Evolutionary conservation across 2,113 vertebrate species (phyloP).

Genomic region (Potamarius usumacintae): DNA sequence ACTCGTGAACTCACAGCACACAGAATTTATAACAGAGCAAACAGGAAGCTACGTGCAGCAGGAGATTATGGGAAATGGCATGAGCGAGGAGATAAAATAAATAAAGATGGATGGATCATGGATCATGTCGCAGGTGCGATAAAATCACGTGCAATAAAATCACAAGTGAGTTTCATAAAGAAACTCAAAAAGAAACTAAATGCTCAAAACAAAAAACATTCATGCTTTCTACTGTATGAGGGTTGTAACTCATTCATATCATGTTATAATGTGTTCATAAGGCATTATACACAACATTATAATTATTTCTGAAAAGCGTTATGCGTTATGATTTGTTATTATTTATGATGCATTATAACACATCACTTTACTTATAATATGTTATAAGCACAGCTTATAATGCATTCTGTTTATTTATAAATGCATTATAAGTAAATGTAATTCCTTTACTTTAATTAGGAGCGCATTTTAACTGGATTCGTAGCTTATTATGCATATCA

Average conservation of each 20-base stretch:
- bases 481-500: not conserved
- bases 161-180: not conserved
- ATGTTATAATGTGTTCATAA: not conserved
- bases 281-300: not conserved
- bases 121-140: too few species aligned
- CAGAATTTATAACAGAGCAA: not conserved
- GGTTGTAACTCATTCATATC: not conserved
- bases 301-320: not conserved
- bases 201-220: not conserved
- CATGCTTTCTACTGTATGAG: not conserved
- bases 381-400: not conserved
- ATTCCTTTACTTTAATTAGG: not conserved
- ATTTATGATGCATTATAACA: not conserved
- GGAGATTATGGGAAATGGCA: not conserved
- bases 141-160: not conserved
- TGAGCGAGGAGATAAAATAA: not conserved
- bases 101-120: not conserved
- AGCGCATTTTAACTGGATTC: not conserved
- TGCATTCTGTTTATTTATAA: not conserved
- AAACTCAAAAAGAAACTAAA: not conserved
- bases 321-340: not conserved
- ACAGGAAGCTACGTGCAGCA: not conserved
- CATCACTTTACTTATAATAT: not conserved
- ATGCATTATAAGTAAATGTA: not conserved
- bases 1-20: not conserved